Evolutionary conservation across 2,797 vertebrate genomes (phyloP), one percentile per base, ranked within the genome.

Genomic region (Labeo calbasu): DNA sequence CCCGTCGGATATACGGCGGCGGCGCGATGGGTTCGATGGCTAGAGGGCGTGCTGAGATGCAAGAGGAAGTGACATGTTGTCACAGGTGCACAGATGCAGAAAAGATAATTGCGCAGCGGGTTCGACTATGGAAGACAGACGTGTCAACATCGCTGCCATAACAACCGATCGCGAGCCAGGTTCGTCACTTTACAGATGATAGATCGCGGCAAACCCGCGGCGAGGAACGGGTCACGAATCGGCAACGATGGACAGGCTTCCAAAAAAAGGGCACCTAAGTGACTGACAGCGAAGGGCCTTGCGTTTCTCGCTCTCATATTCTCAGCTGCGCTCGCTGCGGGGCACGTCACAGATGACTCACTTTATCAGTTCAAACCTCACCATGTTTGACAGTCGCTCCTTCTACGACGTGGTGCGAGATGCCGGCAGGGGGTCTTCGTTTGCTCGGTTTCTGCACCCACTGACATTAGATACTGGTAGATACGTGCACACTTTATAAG

Each of bases 91-190:
- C 43, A 57, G 80, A 81, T 61, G 86, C 77, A 55, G 80, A 79
- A 82, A 43, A 81, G 79, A 84, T 86, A 88, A 88, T 86, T 88
- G 87, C 79, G 71, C 82, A 69, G 81, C 53, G 36, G 87, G 84
- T 77, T 66, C 48, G 53, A 72, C 72, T 78, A 66, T 14, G 40
- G 59, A 66, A 87, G 72, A 78, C 78, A 84, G 78, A 84, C 59
- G 70, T 73, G 82, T 81, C 86, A 72, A 81, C 81, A 32, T 72
- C 14, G 48, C 78, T 77, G 73, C 73, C 86, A 65, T 78, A 86
- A 86, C 69, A 63, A 63, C 82, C 51, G 25, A 76, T 81, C 66
- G 55, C n/a, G 12, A 46, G 79, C 73, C 72, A 77, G 65, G 13
- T 72, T 77, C 73, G 61, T 78, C 82, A 73, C 57, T 79, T 84